These are phyloP conservation scores for Coracias cyanogaster DNA, from an alignment of 2,797 vertebrate genomes.

Conservation along the genomic window DNA sequence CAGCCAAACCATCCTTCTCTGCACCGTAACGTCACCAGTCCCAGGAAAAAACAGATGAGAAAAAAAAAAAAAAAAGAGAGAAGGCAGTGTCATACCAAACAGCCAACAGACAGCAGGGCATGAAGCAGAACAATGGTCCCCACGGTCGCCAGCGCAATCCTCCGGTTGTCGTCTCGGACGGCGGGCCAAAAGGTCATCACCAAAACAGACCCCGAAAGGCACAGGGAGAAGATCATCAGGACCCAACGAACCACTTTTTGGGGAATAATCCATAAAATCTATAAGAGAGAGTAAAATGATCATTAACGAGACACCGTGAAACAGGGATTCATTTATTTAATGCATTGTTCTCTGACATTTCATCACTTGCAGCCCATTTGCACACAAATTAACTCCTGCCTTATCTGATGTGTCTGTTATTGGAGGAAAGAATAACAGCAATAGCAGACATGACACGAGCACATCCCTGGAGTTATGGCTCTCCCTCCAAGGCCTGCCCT, in stretches of 20 bases:
- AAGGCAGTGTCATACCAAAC: slow-evolving; percentile 84
- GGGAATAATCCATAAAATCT: slow-evolving; percentile 93
- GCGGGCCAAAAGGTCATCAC: slow-evolving; percentile 95
- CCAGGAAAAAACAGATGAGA: not conserved
- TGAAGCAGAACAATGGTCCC: slow-evolving; percentile 86
- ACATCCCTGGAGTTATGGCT: accelerated
- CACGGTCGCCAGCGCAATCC: slow-evolving; percentile 83
- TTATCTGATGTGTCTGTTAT: not conserved
- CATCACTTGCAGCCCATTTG: not conserved
- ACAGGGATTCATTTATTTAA: not conserved
- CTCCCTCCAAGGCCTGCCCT: not conserved
- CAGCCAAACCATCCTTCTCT: not conserved
- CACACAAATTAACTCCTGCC: not conserved
- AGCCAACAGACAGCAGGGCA: slow-evolving; percentile 89
- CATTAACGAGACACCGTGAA: not conserved
- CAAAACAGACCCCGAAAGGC: slow-evolving; percentile 92
- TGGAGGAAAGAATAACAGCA: not conserved
- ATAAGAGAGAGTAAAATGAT: not conserved
- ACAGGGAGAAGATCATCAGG: slow-evolving; percentile 87
- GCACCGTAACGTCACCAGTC: accelerated
- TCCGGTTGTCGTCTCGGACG: slow-evolving; percentile 90
- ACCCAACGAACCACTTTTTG: slow-evolving; percentile 88
- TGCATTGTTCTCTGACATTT: not conserved
- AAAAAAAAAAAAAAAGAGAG: not conserved
- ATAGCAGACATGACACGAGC: not conserved